These are phyloP conservation scores for Sebastes minor DNA, from an alignment of 2,797 vertebrate species.

Conservation along the genomic window DNA sequence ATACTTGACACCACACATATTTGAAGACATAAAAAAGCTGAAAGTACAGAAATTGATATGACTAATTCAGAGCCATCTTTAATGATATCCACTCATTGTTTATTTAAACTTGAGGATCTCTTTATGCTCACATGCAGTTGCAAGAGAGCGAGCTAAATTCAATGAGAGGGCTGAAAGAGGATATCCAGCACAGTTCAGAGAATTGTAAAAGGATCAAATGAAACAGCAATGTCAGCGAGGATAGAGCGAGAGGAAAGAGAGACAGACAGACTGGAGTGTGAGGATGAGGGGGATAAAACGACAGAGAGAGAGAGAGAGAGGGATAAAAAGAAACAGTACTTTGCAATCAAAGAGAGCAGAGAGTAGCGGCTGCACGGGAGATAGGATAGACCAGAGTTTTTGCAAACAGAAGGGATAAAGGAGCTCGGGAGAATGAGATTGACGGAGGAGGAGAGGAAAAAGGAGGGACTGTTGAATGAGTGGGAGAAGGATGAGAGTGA, in stretches of 20 bases:
- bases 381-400: neutral
- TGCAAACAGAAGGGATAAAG: constrained; percentile 6
- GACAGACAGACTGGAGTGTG: neutral
- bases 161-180: neutral
- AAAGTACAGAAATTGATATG: neutral
- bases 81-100: neutral
- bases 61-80: neutral
- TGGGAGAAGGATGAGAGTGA: neutral
- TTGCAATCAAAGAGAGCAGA: constrained; percentile 8
- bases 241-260: neutral
- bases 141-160: neutral
- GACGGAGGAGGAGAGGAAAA: neutral
- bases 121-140: neutral
- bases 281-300: neutral
- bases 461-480: neutral
- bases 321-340: neutral
- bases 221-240: constrained; percentile 2
- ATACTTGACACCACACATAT: neutral
- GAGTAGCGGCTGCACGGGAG: neutral
- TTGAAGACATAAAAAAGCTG: neutral
- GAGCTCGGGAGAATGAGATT: neutral
- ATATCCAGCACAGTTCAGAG: neutral
- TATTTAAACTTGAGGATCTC: neutral
- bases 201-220: constrained; percentile 14
- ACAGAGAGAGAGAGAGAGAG: neutral